phyloP scores from a whole-genome alignment of 2,113 vertebrate genomes.

The Tretioscincus oriximinensis region DNA sequence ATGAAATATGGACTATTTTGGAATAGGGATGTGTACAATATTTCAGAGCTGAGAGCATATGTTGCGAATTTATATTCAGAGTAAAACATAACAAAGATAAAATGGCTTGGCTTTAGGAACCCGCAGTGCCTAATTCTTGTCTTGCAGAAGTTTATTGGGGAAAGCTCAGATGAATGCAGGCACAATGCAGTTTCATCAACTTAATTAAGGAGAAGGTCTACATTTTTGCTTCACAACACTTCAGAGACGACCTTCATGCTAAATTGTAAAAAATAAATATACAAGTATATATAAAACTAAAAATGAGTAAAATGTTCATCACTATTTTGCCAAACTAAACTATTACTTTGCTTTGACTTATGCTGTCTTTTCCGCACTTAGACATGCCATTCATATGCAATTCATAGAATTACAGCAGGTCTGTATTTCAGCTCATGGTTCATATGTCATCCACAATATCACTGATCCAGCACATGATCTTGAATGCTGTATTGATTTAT shows the following conservation, averaged over 20 bases:
- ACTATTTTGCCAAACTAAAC: not conserved
- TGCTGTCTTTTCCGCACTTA: too few species aligned
- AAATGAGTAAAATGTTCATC: not conserved
- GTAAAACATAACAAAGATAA: not conserved
- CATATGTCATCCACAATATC: too few species aligned
- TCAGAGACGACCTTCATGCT: not conserved
- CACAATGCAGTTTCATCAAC: conserved; percentile 2
- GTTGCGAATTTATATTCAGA: conserved; percentile 13
- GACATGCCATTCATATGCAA: too few species aligned
- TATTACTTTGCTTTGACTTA: too few species aligned
- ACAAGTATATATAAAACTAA: not conserved
- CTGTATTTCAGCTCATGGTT: too few species aligned
- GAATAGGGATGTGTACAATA: not conserved
- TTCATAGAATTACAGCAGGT: too few species aligned
- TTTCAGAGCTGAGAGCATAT: conserved; percentile 15
- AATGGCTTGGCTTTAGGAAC: conserved; percentile 23
- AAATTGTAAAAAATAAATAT: not conserved
- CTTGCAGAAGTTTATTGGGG: not conserved
- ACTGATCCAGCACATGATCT: too few species aligned
- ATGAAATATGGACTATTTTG: conserved; percentile 5
- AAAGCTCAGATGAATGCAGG: not conserved
- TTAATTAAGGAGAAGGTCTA: not conserved
- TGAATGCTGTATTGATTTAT: too few species aligned
- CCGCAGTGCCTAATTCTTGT: not conserved
- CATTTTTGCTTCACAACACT: not conserved